These are phyloP conservation scores for Megatriorchis doriae DNA, from an alignment of 2,113 vertebrate species.

Conservation along the genomic window DNA sequence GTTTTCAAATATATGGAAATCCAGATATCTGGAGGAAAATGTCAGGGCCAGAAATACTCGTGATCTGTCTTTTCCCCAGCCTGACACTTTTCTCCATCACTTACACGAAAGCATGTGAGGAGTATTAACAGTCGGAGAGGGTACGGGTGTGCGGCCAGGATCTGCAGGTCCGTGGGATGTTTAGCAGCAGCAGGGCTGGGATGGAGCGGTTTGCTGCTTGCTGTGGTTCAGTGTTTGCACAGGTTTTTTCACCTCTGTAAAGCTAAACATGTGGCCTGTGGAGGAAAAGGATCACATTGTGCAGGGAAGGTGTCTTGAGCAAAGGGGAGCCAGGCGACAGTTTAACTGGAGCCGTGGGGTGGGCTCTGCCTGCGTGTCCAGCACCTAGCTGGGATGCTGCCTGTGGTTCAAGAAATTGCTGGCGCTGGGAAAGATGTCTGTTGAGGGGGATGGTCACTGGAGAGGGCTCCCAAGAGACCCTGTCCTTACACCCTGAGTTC, in stretches of 20 bases:
- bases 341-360: not conserved
- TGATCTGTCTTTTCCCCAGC: constrained; percentile 72
- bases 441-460: no score
- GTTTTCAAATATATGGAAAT: constrained; percentile 88
- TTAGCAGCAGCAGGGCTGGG: not conserved
- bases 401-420: not conserved
- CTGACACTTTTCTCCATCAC: constrained; percentile 63
- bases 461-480: not conserved
- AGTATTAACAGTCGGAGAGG: not conserved
- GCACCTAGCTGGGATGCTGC: not conserved
- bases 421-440: not conserved
- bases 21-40: constrained; percentile 80
- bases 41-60: constrained; percentile 75
- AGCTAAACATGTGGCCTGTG: rapidly evolving
- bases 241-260: not conserved
- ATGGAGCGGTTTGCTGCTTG: not conserved
- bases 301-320: rapidly evolving
- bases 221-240: not conserved
- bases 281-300: rapidly evolving
- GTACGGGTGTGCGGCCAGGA: not conserved
- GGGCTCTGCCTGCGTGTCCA: not conserved
- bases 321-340: rapidly evolving
- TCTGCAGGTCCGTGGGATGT: not conserved
- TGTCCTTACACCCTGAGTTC: not conserved
- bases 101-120: not conserved